A percentile compares a stretch with the other conserved stretches of the same genome.
These are phyloP conservation scores for Toxostoma redivivum DNA, from an alignment of 2,113 vertebrate species.

Conservation along the genomic window DNA sequence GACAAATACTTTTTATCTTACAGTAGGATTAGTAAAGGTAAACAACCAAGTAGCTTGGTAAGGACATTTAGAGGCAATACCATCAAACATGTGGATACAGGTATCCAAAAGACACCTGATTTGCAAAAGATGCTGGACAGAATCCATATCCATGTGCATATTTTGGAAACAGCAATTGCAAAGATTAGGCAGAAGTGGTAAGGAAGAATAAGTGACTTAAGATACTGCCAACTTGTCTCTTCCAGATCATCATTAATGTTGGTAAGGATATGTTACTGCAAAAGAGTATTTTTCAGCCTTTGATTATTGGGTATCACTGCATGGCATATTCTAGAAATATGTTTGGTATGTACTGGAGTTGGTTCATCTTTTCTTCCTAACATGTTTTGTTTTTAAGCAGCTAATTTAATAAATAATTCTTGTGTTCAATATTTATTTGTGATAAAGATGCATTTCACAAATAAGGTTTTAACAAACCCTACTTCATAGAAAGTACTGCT, in stretches of 20 bases:
- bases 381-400: not conserved
- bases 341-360: not conserved
- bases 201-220: not conserved
- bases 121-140: not conserved
- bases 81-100: not conserved
- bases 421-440: not conserved
- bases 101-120: not conserved
- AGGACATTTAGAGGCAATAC: not conserved
- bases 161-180: not conserved
- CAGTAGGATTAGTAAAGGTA: not conserved
- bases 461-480: not conserved
- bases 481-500: not conserved
- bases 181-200: not conserved
- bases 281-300: not conserved
- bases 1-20: not conserved
- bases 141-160: not conserved
- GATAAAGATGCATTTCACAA: not conserved
- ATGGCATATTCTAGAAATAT: not conserved
- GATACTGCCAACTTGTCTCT: not conserved
- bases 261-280: not conserved
- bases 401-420: rapidly evolving
- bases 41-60: not conserved
- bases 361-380: not conserved
- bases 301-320: not conserved
- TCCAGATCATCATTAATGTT: not conserved